Base-by-base conservation (phyloP, 2,113 vertebrate species). In the Percina caprodes region DNA sequence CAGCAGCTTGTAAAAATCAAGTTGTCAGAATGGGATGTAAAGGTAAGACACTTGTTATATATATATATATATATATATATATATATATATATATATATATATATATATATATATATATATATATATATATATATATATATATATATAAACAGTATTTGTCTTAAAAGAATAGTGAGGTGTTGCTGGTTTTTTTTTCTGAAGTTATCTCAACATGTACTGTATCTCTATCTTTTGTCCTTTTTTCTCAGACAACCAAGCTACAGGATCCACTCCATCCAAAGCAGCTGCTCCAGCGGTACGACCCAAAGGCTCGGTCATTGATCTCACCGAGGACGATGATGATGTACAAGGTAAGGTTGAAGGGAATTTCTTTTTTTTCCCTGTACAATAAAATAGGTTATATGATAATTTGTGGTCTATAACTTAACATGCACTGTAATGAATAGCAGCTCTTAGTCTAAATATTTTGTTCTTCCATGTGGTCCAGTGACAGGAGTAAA, bases 291-390 rank as follows among this genome's bases (percentile, higher is more conserved):
- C 91, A 59, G 74, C 74, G 30, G 24, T 78, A 46, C 90, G 94
- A 49, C 92, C 94, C 46, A 95, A 94, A 87, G 94, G 94, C 65
- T 95, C 95, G 0, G 94, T 96, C 76, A 96, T 96, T 1, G 95
- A 96, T 81, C 95, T 96, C 58, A 96, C 95, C 3, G 95, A 96
- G 81, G 95, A 96, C 23, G 95, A 96, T 23, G 95, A 96, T 60
- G 95, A 96, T 69, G 95, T 96, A 7, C 93, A 94, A 93, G 94
- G 95, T 95, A 81, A 85, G 76, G 9, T 9, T 23, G 1, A 35
- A 11, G 6, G 2, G 4, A 19, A 16, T 5, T 10, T 48, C 19
- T 33, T 51, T 45, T 13, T 23, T 6, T 16, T 5, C 13, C 12
- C 35, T 16, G 8, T 54, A 11, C 51, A 33, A 12, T 18, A 19